phyloP scores from a whole-genome alignment of 2,113 vertebrate genomes.

The Mus musculus region DNA sequence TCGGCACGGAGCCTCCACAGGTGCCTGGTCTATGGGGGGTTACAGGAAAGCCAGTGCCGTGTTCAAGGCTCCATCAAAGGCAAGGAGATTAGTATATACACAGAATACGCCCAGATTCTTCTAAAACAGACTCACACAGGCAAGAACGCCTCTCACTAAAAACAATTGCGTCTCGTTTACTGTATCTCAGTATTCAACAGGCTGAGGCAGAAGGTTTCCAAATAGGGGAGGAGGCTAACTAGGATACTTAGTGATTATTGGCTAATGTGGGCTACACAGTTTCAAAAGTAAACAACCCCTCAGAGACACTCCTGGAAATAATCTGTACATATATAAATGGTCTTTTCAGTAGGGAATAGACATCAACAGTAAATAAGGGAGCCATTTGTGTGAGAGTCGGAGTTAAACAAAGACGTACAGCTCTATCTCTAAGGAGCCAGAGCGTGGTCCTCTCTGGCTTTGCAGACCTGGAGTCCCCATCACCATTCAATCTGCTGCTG shows the following conservation, averaged over 20 bases:
- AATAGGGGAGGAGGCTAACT: too few species aligned
- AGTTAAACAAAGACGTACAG: neutral
- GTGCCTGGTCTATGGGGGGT: neutral
- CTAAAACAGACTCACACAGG: neutral
- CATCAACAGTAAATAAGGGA: neutral
- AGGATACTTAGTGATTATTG: neutral
- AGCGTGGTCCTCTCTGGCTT: neutral
- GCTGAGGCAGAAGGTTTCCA: neutral
- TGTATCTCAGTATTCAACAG: neutral
- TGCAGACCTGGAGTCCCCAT: neutral
- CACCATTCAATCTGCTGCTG: neutral
- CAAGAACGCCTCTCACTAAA: neutral
- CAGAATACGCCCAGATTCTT: neutral
- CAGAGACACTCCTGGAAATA: neutral
- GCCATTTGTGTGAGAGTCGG: neutral
- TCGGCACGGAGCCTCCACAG: neutral
- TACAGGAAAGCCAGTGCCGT: neutral
- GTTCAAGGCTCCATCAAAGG: neutral
- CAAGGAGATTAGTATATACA: accelerated
- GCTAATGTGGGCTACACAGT: neutral
- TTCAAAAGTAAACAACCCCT: neutral
- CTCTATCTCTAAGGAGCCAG: neutral
- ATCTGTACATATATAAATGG: neutral
- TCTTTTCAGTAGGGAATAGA: neutral
- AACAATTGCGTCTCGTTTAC: too few species aligned